phyloP scores from a whole-genome alignment of 2,797 vertebrate genomes.

The Sebastes oblongus region DNA sequence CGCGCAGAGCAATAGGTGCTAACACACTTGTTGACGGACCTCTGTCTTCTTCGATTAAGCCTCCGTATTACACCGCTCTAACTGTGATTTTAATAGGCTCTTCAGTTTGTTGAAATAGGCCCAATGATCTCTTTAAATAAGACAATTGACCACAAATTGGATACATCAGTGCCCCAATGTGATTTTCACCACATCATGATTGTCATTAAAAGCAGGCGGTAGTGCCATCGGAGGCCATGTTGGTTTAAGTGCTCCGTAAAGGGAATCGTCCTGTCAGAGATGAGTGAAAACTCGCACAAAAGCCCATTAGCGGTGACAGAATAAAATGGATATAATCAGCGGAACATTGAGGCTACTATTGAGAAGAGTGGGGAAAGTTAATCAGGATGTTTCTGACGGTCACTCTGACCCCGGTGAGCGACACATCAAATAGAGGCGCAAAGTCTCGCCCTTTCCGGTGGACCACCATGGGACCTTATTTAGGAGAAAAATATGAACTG shows the following conservation, averaged over 20 bases:
- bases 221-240: constrained; percentile 19
- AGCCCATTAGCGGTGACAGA: constrained; percentile 43
- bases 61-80: constrained; percentile 17
- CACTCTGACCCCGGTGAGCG: constrained; percentile 24
- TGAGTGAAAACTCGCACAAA: constrained; percentile 43
- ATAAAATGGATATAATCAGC: constrained; percentile 55
- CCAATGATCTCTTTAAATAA: constrained; percentile 53
- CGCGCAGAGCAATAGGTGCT: constrained; percentile 46
- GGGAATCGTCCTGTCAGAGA: constrained; percentile 32
- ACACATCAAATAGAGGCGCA: constrained; percentile 12
- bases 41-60: constrained; percentile 37
- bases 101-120: constrained; percentile 43
- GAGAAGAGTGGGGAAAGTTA: neutral
- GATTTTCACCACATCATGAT: constrained; percentile 18
- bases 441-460: too few relatives aligned
- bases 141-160: constrained; percentile 62
- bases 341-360: constrained; percentile 20
- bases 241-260: constrained; percentile 46
- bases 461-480: too few relatives aligned
- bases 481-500: too few relatives aligned
- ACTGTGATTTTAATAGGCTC: constrained; percentile 45
- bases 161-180: constrained; percentile 34
- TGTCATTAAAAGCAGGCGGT: constrained; percentile 48
- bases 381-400: constrained; percentile 32
- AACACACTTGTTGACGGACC: constrained; percentile 56